Percentiles rank a stretch among this genome's conserved stretches.
phyloP scores from a whole-genome alignment of 2,888 invertebrate genomes.

The Alsophila aescularia region DNA sequence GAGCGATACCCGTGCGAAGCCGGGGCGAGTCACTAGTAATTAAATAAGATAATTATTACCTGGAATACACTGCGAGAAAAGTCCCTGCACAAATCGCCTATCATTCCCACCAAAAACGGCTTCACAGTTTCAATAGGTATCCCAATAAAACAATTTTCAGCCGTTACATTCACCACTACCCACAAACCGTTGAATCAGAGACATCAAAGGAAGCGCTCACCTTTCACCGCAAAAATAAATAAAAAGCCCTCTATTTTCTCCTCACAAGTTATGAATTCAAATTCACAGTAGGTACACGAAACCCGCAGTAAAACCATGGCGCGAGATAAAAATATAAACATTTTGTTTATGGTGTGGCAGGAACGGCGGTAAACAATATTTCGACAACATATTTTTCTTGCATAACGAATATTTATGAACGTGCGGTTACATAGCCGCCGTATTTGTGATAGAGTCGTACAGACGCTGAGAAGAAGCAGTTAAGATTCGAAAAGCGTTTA shows the following conservation, averaged over 20 bases:
- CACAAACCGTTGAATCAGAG: slow-evolving; percentile 20
- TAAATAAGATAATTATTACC: too few species aligned
- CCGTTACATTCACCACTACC: slow-evolving; percentile 13
- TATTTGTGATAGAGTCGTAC: neutral
- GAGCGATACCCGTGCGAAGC: too few species aligned
- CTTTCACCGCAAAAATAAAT: slow-evolving; percentile 5
- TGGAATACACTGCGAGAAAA: too few species aligned
- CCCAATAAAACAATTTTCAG: slow-evolving; percentile 19
- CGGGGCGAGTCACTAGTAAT: too few species aligned
- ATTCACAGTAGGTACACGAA: slow-evolving; percentile 19
- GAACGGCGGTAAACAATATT: slow-evolving; percentile 49
- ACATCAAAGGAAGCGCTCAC: slow-evolving; percentile 21
- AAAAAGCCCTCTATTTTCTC: slow-evolving; percentile 10
- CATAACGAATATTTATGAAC: slow-evolving; percentile 45
- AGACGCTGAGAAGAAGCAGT: neutral
- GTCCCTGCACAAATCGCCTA: too few species aligned
- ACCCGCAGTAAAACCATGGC: slow-evolving; percentile 10
- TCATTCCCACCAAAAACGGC: neutral
- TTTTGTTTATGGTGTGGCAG: slow-evolving; percentile 31
- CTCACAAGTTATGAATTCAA: slow-evolving; percentile 22
- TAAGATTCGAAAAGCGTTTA: neutral
- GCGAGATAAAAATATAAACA: slow-evolving; percentile 32
- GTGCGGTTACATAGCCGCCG: too few species aligned
- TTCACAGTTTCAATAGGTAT: slow-evolving; percentile 7
- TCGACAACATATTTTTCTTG: slow-evolving; percentile 54